Percentiles rank a stretch among this genome's conserved stretches.
These are phyloP conservation scores for Macrotus californicus DNA, from an alignment of 2,113 vertebrate species.

Conservation along the genomic window DNA sequence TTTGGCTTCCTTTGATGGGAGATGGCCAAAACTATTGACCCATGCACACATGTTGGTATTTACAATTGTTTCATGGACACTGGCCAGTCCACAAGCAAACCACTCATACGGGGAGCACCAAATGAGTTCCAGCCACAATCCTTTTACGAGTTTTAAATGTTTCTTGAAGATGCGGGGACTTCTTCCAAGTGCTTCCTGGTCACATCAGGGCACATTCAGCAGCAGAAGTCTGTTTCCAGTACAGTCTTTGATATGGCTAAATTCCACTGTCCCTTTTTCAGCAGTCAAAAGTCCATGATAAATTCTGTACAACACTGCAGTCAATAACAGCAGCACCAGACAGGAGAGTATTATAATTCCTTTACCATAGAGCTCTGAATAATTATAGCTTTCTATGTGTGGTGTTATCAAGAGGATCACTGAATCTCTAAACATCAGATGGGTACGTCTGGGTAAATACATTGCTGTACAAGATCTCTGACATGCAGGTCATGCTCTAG, in stretches of 20 bases:
- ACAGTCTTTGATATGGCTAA: slow-evolving; percentile 84
- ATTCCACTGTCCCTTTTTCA: slow-evolving; percentile 84
- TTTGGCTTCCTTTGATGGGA: slow-evolving; percentile 79
- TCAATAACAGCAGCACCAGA: slow-evolving; percentile 88
- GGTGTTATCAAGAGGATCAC: slow-evolving; percentile 83
- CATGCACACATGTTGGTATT: slow-evolving; percentile 82
- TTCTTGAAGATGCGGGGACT: slow-evolving; percentile 60
- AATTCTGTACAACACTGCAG: slow-evolving; percentile 87
- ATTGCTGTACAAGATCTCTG: slow-evolving; percentile 78
- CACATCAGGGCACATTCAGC: slow-evolving; percentile 79
- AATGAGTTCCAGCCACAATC: slow-evolving; percentile 62
- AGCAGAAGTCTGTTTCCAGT: slow-evolving; percentile 84
- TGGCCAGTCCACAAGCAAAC: slow-evolving; percentile 60
- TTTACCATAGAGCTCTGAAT: slow-evolving; percentile 80
- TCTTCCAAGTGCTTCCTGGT: slow-evolving; percentile 74
- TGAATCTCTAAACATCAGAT: slow-evolving; percentile 86
- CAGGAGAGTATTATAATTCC: slow-evolving; percentile 83
- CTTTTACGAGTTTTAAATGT: slow-evolving; percentile 69
- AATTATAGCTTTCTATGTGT: slow-evolving; percentile 80
- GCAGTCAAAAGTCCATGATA: slow-evolving; percentile 87
- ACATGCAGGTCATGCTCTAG: slow-evolving; percentile 85
- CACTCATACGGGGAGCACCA: slow-evolving; percentile 72
- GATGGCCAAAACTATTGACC: slow-evolving; percentile 77
- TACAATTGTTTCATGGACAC: slow-evolving; percentile 80
- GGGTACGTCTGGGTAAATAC: slow-evolving; percentile 79